A percentile compares a stretch with the other conserved stretches of the same genome.
Conservation (phyloP, 2,888 invertebrate genomes). For the Patella depressa region DNA sequence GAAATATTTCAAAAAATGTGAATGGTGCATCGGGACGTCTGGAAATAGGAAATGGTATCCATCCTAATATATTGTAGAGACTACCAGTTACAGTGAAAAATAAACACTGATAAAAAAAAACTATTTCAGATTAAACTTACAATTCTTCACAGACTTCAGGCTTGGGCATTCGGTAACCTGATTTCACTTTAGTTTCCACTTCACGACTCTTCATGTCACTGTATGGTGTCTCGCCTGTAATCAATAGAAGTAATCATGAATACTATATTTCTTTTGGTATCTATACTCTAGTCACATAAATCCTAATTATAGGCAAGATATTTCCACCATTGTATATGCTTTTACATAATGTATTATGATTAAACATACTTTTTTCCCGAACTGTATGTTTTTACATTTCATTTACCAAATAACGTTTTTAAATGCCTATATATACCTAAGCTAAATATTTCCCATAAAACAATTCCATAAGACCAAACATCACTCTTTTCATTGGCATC, state of each 20-base stretch:
- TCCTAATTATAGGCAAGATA: neutral
- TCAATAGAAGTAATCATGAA: neutral
- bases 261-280: neutral
- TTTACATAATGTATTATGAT: no score
- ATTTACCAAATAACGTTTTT: no score
- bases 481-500: slow-evolving; percentile 32
- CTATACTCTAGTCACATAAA: neutral
- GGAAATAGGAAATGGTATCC: no score
- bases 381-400: no score
- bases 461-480: slow-evolving; percentile 37
- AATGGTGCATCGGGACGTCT: no score
- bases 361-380: no score
- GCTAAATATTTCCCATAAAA: slow-evolving; percentile 38
- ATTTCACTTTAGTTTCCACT: slow-evolving; percentile 39
- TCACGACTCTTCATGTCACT: slow-evolving; percentile 40
- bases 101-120: no score
- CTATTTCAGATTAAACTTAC: slow-evolving; percentile 34
- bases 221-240: slow-evolving; percentile 46
- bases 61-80: no score
- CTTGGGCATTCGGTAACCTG: slow-evolving; percentile 43
- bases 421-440: slow-evolving; percentile 24
- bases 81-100: no score
- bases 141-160: slow-evolving; percentile 50
- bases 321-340: neutral
- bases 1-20: no score